A percentile compares a stretch with the other conserved stretches of the same genome.
Conservation (phyloP, 2,888 invertebrate genomes). For the Clanis bilineata region DNA sequence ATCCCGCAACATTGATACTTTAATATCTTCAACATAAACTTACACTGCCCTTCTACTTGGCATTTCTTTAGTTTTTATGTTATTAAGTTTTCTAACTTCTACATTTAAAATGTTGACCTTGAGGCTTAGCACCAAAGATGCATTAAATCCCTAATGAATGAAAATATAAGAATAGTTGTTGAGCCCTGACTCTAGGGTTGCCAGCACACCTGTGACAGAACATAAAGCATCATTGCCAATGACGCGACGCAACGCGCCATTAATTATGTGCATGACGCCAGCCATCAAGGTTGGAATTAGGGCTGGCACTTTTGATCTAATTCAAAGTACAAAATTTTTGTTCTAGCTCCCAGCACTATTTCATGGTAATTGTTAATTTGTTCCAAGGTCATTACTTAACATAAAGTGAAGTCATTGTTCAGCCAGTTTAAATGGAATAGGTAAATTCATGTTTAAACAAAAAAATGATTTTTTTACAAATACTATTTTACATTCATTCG, state of each 20-base stretch:
- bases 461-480: background rate
- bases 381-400: background rate
- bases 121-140: too few relatives aligned
- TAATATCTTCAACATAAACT: too few relatives aligned
- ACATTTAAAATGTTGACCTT: too few relatives aligned
- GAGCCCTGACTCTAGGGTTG: background rate
- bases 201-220: conserved; percentile 1
- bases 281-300: background rate
- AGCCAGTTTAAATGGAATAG: background rate
- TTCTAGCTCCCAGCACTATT: background rate
- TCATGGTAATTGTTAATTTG: background rate
- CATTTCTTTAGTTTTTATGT: too few relatives aligned
- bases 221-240: background rate
- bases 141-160: too few relatives aligned
- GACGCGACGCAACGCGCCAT: background rate
- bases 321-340: background rate
- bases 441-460: background rate
- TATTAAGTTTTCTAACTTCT: too few relatives aligned
- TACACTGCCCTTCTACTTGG: too few relatives aligned
- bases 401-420: background rate
- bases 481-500: background rate
- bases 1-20: too few relatives aligned
- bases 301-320: background rate
- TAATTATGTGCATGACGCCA: background rate
- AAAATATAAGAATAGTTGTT: background rate